phyloP scores from a whole-genome alignment of 2,113 vertebrate species.

The Mungos mungo region DNA sequence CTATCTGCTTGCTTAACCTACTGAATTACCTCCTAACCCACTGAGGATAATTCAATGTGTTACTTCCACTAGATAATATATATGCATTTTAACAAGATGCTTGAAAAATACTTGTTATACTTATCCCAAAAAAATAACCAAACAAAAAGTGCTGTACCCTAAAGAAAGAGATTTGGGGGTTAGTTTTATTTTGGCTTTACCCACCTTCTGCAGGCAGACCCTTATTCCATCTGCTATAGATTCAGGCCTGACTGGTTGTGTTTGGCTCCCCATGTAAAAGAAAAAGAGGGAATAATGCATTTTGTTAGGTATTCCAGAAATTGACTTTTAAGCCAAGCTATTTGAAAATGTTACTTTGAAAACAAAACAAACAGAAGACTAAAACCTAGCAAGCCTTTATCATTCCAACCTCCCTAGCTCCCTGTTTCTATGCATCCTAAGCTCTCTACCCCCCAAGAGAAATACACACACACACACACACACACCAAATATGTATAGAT shows the following conservation, averaged over 20 bases:
- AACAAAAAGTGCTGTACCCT: neutral
- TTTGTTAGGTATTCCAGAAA: conserved; percentile 47
- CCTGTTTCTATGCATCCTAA: neutral
- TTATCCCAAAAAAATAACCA: neutral
- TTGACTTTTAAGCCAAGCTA: conserved; percentile 4
- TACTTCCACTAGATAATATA: neutral
- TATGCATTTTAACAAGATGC: neutral
- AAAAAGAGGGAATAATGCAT: neutral
- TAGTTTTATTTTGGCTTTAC: conserved; percentile 3
- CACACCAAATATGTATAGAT: conserved; percentile 19
- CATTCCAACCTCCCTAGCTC: neutral
- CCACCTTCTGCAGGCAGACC: neutral
- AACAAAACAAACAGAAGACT: neutral
- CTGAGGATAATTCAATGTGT: conserved; percentile 24
- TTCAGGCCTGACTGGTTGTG: neutral
- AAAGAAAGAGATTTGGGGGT: neutral
- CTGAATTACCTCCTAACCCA: neutral
- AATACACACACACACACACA: neutral
- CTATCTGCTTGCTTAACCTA: neutral
- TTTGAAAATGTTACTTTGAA: conserved; percentile 26
- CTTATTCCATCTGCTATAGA: neutral
- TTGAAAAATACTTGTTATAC: neutral
- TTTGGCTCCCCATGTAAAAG: neutral
- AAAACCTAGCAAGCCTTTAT: conserved; percentile 45
- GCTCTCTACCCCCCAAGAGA: neutral